phyloP scores from a whole-genome alignment of 1,140 invertebrate species.

The Zaprionus gabonicus region DNA sequence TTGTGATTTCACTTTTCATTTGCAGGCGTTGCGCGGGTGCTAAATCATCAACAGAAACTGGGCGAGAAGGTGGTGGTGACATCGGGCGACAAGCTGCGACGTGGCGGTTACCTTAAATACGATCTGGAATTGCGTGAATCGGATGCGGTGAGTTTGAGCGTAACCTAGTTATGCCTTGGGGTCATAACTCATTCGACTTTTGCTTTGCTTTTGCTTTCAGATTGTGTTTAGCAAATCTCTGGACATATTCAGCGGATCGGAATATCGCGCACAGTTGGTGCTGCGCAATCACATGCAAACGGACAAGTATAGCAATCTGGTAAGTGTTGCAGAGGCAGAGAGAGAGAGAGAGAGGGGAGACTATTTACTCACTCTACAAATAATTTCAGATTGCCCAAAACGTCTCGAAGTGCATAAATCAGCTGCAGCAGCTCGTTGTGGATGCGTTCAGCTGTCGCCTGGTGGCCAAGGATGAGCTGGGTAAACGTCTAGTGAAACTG shows the following conservation, averaged over 20 bases:
- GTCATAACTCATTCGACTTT: constrained; percentile 28
- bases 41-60: constrained; percentile 64
- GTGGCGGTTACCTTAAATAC: constrained; percentile 72
- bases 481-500: constrained; percentile 61
- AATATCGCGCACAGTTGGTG: constrained; percentile 68
- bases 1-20: constrained; percentile 18
- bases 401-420: constrained; percentile 63
- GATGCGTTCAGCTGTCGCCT: constrained; percentile 72
- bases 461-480: constrained; percentile 62
- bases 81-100: constrained; percentile 63
- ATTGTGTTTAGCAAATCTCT: constrained; percentile 76
- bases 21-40: constrained; percentile 70
- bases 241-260: constrained; percentile 81
- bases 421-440: constrained; percentile 54
- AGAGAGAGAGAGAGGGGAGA: neutral
- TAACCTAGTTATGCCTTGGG: neutral
- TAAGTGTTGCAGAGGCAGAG: constrained; percentile 28
- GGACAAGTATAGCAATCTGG: constrained; percentile 80
- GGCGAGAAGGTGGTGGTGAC: constrained; percentile 77
- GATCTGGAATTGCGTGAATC: constrained; percentile 82
- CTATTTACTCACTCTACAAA: neutral
- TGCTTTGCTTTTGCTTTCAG: constrained; percentile 32
- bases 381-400: constrained; percentile 69
- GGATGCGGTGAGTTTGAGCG: constrained; percentile 62
- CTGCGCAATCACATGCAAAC: constrained; percentile 82